A percentile compares a stretch with the other conserved stretches of the same genome.
Conservation (phyloP, 2,888 invertebrate species). For the Schizaphis graminum region DNA sequence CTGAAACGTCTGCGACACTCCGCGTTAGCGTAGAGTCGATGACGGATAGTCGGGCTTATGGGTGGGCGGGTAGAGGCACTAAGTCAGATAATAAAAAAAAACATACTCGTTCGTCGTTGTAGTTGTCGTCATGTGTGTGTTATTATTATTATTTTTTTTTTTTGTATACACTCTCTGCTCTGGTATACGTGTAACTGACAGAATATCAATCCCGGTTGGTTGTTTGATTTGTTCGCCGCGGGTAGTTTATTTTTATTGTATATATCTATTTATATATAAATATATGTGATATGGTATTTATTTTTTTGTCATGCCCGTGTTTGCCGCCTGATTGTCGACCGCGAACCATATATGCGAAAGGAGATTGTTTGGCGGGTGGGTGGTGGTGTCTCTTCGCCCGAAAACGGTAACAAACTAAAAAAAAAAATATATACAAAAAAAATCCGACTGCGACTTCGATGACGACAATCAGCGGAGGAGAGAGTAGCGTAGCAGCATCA, state of each 20-base stretch:
- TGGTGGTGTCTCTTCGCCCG: slow-evolving; percentile 5
- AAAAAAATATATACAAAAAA: not conserved
- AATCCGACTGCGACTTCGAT: not conserved
- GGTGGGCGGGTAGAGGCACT: not conserved
- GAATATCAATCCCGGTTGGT: slow-evolving; percentile 64
- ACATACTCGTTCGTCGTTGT: slow-evolving; percentile 12
- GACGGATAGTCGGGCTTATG: not conserved
- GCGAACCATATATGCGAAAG: slow-evolving; percentile 11
- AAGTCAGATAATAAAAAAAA: slow-evolving; percentile 24
- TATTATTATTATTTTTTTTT: slow-evolving; percentile 48
- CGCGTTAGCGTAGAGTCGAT: not conserved
- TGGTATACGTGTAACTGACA: slow-evolving; percentile 60
- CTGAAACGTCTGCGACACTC: slow-evolving; percentile 56
- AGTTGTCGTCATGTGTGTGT: not conserved
- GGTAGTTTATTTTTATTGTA: slow-evolving; percentile 52
- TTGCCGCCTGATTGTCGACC: slow-evolving; percentile 59
- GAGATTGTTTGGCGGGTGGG: not conserved
- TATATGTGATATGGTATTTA: slow-evolving; percentile 1
- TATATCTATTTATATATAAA: slow-evolving; percentile 1
- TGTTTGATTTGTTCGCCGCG: slow-evolving; percentile 64
- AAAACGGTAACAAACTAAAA: slow-evolving; percentile 58
- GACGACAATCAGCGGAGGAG: slow-evolving; percentile 45
- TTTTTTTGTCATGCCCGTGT: slow-evolving; percentile 26
- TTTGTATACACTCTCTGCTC: not conserved
- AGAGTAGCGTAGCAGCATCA: slow-evolving; percentile 1